Evolutionary conservation across 2,113 vertebrate species (phyloP).

Genomic region (Setophaga petechia): DNA sequence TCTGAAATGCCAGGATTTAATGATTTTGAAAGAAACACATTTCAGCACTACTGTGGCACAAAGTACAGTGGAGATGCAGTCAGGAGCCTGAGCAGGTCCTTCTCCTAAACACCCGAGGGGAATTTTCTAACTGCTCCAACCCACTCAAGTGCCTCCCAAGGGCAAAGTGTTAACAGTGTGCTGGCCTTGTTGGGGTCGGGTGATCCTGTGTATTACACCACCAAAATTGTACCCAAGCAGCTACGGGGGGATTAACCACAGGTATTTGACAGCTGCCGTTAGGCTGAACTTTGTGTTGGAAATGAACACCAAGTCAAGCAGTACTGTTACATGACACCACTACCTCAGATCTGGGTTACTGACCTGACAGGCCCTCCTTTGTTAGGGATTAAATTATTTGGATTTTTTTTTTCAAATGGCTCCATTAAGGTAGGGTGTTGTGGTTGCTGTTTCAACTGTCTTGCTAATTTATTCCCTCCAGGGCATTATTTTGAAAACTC

Average conservation of each 20-base stretch:
- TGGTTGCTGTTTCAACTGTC: neutral
- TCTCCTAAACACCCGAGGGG: slow-evolving; percentile 37
- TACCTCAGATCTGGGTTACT: neutral
- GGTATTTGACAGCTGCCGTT: slow-evolving; percentile 61
- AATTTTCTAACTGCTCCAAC: neutral
- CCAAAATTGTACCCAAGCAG: slow-evolving; percentile 28
- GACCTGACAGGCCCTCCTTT: slow-evolving; percentile 3
- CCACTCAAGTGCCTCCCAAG: slow-evolving; percentile 19
- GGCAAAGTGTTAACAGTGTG: slow-evolving; percentile 27
- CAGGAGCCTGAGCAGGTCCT: neutral
- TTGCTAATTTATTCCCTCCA: neutral
- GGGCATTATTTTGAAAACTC: neutral
- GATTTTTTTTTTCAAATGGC: neutral
- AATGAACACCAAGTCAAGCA: slow-evolving; percentile 4
- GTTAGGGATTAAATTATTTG: neutral
- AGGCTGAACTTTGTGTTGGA: slow-evolving; percentile 32
- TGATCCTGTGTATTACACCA: slow-evolving; percentile 31
- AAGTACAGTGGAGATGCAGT: neutral
- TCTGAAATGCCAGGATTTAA: slow-evolving; percentile 61
- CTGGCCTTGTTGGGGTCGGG: neutral
- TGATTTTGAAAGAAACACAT: slow-evolving; percentile 71
- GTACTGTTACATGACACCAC: slow-evolving; percentile 9
- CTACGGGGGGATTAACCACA: slow-evolving; percentile 24
- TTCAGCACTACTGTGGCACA: slow-evolving; percentile 1
- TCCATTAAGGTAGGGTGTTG: neutral